phyloP scores from a whole-genome alignment of 2,113 vertebrate species.

The Notechis scutatus region DNA sequence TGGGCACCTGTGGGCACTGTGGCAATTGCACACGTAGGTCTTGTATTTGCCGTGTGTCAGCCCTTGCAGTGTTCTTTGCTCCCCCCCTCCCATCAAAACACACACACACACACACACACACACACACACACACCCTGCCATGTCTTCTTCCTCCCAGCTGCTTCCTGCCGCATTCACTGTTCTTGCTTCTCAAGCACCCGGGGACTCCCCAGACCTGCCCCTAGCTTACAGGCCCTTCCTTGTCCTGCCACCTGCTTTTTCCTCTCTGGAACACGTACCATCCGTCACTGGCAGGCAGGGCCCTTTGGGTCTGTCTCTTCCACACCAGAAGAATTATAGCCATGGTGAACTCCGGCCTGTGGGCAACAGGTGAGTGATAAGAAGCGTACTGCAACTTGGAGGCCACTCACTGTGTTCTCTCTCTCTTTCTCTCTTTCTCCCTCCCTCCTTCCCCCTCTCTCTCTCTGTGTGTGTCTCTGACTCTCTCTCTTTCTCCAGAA shows the following conservation, averaged over 20 bases:
- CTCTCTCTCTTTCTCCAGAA: background rate
- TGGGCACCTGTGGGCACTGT: too few species aligned
- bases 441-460: background rate
- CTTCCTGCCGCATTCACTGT: constrained; percentile 8
- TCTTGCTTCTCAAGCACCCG: background rate
- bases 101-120: too few species aligned
- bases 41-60: background rate
- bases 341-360: constrained; percentile 17
- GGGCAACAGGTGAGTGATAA: background rate
- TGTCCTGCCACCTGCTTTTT: background rate
- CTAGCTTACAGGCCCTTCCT: background rate
- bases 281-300: background rate
- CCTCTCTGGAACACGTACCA: background rate
- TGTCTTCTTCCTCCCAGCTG: constrained; percentile 27
- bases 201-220: background rate
- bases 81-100: too few species aligned
- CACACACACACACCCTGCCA: background rate
- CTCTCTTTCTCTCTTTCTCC: fast-evolving
- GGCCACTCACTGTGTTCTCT: background rate
- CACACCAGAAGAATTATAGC: background rate
- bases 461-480: background rate
- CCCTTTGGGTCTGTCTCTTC: background rate
- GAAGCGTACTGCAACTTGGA: background rate
- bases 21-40: background rate
- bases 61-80: background rate